Conservation (phyloP, 2,888 invertebrate genomes). For the Strigamia transsilvanica region DNA sequence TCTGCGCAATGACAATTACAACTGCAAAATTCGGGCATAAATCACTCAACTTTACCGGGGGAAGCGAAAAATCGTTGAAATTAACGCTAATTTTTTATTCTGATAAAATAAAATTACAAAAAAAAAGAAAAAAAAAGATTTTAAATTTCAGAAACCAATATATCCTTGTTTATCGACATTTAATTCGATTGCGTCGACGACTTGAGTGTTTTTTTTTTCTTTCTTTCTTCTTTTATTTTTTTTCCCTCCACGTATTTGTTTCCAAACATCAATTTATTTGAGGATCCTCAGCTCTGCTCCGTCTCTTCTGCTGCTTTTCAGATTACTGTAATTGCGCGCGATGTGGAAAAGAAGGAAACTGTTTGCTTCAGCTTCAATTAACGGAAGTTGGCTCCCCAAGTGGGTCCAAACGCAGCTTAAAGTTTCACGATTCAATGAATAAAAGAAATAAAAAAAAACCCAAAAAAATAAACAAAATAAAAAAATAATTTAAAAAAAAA, state of each 20-base stretch:
- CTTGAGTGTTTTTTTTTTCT: neutral
- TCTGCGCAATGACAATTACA: constrained; percentile 38
- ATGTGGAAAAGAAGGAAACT: constrained; percentile 42
- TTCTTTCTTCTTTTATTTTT: neutral
- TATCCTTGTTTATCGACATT: neutral
- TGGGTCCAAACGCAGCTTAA: constrained; percentile 37
- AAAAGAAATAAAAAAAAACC: constrained; percentile 6
- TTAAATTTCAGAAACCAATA: neutral
- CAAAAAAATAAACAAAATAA: neutral
- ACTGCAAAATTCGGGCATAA: constrained; percentile 31
- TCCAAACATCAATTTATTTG: constrained; percentile 22
- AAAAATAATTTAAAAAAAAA: neutral
- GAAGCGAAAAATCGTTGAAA: neutral
- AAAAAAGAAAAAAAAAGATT: neutral
- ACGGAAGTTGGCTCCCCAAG: constrained; percentile 42
- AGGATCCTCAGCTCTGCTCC: neutral
- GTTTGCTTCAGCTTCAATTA: constrained; percentile 48
- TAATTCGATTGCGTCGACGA: neutral
- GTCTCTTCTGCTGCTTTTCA: constrained; percentile 42
- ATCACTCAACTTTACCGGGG: constrained; percentile 3
- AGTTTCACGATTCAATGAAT: constrained; percentile 37
- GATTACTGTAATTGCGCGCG: constrained; percentile 42
- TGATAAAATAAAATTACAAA: neutral
- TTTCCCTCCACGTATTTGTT: neutral
- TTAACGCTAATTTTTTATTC: neutral